phyloP scores from a whole-genome alignment of 2,797 vertebrate species.

The Rhinogobio ventralis region DNA sequence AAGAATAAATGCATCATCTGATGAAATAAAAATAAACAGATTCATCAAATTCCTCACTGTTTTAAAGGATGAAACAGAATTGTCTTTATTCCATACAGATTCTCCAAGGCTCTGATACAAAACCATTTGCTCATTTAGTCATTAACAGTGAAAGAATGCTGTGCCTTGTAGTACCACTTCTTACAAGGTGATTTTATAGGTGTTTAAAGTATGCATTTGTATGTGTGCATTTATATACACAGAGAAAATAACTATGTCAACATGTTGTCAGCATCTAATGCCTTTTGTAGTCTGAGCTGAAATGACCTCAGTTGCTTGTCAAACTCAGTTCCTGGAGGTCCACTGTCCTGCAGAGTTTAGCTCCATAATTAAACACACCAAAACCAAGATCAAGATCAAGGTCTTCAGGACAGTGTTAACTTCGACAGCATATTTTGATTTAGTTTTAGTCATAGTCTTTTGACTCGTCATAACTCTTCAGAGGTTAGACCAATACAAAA shows the following conservation, averaged over 20 bases:
- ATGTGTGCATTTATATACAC: neutral
- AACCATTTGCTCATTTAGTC: neutral
- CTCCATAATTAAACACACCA: too few species aligned
- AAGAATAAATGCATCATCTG: neutral
- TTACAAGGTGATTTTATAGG: neutral
- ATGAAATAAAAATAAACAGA: conserved; percentile 2
- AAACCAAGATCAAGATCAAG: too few species aligned
- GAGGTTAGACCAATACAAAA: too few species aligned
- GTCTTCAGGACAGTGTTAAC: too few species aligned
- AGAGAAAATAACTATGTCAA: neutral
- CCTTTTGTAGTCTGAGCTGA: neutral
- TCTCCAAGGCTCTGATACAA: neutral
- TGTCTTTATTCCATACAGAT: neutral
- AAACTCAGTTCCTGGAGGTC: too few species aligned
- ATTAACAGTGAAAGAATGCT: neutral
- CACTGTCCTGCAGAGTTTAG: too few species aligned
- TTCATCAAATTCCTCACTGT: neutral
- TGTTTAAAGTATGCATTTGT: neutral
- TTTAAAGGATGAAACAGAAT: neutral
- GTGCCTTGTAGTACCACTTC: neutral
- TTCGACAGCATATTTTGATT: too few species aligned
- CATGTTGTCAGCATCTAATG: neutral
- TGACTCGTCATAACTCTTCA: too few species aligned
- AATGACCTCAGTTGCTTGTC: neutral
- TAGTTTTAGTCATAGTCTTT: too few species aligned